Conservation (phyloP, 2,888 invertebrate species). For the Agonopterix alstromeriana region DNA sequence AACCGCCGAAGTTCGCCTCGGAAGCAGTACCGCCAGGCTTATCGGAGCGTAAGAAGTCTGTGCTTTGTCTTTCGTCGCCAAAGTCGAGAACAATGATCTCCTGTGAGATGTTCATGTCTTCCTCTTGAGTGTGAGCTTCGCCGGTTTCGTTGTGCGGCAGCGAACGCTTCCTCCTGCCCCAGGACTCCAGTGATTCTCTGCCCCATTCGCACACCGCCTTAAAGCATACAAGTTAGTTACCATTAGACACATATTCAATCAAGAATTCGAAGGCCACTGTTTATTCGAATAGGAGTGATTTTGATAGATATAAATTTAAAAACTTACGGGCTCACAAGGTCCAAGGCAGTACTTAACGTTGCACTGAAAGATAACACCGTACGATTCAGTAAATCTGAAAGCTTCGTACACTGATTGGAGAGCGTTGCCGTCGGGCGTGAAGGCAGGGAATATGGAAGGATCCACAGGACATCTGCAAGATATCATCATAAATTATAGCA, state of each 20-base stretch:
- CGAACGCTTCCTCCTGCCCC: slow-evolving; percentile 93
- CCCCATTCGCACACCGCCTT: slow-evolving; percentile 95
- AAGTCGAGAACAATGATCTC: slow-evolving; percentile 95
- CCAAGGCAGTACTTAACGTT: slow-evolving; percentile 97
- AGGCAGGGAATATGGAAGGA: slow-evolving; percentile 94
- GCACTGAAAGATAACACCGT: slow-evolving; percentile 97
- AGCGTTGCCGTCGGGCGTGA: slow-evolving; percentile 93
- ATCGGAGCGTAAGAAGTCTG: slow-evolving; percentile 86
- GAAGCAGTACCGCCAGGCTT: slow-evolving; percentile 79
- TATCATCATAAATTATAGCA: no score
- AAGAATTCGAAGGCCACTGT: no score
- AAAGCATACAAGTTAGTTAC: neutral
- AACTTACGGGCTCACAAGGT: slow-evolving; percentile 92
- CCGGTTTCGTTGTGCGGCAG: slow-evolving; percentile 75
- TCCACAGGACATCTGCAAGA: slow-evolving; percentile 88
- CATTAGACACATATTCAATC: neutral
- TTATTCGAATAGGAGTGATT: no score
- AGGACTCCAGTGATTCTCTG: slow-evolving; percentile 91
- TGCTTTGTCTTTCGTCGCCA: slow-evolving; percentile 89
- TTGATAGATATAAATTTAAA: neutral
- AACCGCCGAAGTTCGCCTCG: slow-evolving; percentile 85
- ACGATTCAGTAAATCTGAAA: slow-evolving; percentile 96
- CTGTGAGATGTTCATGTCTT: slow-evolving; percentile 95
- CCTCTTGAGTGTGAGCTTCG: slow-evolving; percentile 80
- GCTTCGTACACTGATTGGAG: slow-evolving; percentile 95